phyloP scores from a whole-genome alignment of 2,797 vertebrate species.

The Chaunax sp. region DNA sequence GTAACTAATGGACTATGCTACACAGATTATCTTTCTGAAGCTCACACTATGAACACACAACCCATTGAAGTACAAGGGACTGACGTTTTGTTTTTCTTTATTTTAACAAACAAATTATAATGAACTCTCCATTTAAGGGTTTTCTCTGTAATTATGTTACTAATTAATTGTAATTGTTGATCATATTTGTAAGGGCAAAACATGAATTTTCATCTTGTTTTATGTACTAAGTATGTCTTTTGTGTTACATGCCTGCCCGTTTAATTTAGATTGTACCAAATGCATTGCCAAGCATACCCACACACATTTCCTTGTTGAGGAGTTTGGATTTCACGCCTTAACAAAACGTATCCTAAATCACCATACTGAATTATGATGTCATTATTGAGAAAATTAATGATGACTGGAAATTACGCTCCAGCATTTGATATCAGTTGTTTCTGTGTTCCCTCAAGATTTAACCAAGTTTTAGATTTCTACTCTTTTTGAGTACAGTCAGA shows the following conservation, averaged over 20 bases:
- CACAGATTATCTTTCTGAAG: conserved; percentile 54
- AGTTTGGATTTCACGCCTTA: conserved; percentile 46
- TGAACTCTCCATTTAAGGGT: conserved; percentile 48
- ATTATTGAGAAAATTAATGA: conserved; percentile 35
- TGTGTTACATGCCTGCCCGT: conserved; percentile 47
- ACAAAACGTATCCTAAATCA: conserved; percentile 43
- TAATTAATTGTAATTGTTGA: conserved; percentile 75
- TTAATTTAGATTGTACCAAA: conserved; percentile 66
- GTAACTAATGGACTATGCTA: conserved; percentile 59
- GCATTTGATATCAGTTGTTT: conserved; percentile 27
- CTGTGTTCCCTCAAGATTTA: conserved; percentile 38
- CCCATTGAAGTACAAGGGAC: conserved; percentile 67
- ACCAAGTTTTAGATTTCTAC: conserved; percentile 19
- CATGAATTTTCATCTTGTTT: conserved; percentile 62
- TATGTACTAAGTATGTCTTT: conserved; percentile 62
- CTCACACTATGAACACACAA: conserved; percentile 65
- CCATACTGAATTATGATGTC: conserved; percentile 40
- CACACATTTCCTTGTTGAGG: conserved; percentile 41
- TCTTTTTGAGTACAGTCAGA: conserved; percentile 30
- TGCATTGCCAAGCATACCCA: conserved; percentile 54
- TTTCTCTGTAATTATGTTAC: conserved; percentile 69
- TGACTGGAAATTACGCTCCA: conserved; percentile 30
- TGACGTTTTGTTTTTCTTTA: conserved; percentile 27
- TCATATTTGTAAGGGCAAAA: conserved; percentile 69
- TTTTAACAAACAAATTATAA: conserved; percentile 50